phyloP scores from a whole-genome alignment of 2,888 invertebrate species.

The Melanargia galathea region DNA sequence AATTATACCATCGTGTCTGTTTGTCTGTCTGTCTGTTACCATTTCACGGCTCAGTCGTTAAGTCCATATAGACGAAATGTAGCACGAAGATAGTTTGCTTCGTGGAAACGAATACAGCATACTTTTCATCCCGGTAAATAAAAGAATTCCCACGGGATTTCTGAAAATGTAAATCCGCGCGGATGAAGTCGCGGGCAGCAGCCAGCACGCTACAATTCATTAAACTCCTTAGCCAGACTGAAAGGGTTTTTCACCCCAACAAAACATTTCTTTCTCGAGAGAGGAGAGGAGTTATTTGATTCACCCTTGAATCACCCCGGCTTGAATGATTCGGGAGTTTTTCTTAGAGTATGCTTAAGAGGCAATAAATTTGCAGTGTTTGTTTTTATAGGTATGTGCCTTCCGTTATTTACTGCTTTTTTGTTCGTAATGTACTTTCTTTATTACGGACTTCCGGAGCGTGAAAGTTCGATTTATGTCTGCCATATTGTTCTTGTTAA shows the following conservation, averaged over 20 bases:
- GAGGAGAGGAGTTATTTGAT: constrained; percentile 66
- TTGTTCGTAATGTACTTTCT: constrained; percentile 47
- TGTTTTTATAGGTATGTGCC: constrained; percentile 59
- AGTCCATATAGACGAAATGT: no score
- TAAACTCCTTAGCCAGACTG: constrained; percentile 31
- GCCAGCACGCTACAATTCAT: constrained; percentile 32
- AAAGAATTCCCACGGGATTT: no score
- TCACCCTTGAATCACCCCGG: constrained; percentile 56
- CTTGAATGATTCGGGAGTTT: constrained; percentile 63
- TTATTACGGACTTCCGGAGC: constrained; percentile 41
- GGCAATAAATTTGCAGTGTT: constrained; percentile 71
- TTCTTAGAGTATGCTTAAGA: constrained; percentile 59
- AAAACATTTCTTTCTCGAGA: constrained; percentile 51
- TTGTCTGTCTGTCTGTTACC: not conserved
- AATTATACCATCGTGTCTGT: no score
- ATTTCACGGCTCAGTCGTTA: not conserved
- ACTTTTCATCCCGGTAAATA: not conserved
- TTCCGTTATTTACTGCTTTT: constrained; percentile 67
- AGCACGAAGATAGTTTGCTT: no score
- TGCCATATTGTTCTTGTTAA: constrained; percentile 23
- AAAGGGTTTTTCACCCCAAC: constrained; percentile 36
- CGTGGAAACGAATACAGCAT: not conserved
- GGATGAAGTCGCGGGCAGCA: not conserved
- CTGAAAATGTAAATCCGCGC: not conserved
- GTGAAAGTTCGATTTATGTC: constrained; percentile 25